Evolutionary conservation across 2,888 invertebrate species (phyloP).

Genomic region (Neuroscelio doddi): DNA sequence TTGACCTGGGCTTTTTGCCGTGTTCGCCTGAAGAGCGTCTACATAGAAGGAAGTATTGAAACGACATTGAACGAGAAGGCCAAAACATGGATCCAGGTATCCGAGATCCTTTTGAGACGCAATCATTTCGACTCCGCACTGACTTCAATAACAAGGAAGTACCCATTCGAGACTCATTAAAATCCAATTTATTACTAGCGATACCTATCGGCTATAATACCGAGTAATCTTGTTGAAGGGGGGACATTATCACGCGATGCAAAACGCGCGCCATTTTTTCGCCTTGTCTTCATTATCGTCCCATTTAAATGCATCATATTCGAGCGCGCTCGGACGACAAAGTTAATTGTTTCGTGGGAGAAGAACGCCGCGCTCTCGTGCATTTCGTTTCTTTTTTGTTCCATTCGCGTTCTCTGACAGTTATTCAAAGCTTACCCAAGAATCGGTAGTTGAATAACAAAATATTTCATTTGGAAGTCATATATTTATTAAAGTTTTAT

Average conservation of each 20-base stretch:
- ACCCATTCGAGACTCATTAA: slow-evolving; percentile 1
- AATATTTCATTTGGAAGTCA: too few species aligned
- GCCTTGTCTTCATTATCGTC: not conserved
- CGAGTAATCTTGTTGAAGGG: too few species aligned
- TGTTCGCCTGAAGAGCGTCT: not conserved
- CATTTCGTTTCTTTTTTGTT: slow-evolving; percentile 13
- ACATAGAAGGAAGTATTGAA: slow-evolving; percentile 1
- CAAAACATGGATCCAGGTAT: slow-evolving; percentile 21
- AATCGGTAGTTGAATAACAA: too few species aligned
- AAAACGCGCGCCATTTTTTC: too few species aligned
- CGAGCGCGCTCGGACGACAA: not conserved
- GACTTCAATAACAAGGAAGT: slow-evolving; percentile 26
- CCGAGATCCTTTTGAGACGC: slow-evolving; percentile 29
- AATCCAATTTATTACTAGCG: slow-evolving; percentile 3
- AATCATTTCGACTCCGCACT: slow-evolving; percentile 16
- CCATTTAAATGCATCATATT: slow-evolving; percentile 4
- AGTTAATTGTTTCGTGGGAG: slow-evolving; percentile 13
- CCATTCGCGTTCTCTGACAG: too few species aligned
- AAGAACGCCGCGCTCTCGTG: too few species aligned
- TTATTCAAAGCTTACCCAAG: too few species aligned
- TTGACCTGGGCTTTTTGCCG: slow-evolving; percentile 14
- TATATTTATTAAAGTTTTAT: too few species aligned
- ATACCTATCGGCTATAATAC: slow-evolving; percentile 1
- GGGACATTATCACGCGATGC: too few species aligned
- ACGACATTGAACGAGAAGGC: slow-evolving; percentile 8